Conservation (phyloP, 2,797 vertebrate species). For the Enteromius mattozi region DNA sequence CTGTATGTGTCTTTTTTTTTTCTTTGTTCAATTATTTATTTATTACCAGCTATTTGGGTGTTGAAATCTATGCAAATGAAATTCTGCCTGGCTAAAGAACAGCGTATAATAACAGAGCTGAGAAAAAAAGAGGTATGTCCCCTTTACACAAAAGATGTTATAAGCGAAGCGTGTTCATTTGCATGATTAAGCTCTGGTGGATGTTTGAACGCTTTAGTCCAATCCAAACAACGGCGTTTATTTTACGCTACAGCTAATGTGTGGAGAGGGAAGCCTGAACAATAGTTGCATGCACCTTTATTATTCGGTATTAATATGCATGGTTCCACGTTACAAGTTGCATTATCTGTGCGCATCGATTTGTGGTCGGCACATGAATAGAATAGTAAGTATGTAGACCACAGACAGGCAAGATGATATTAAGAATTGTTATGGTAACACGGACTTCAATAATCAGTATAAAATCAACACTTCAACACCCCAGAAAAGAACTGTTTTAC, state of each 20-base stretch:
- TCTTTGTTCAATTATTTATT: conserved; percentile 27
- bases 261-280: not conserved
- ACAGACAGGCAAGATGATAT: not conserved
- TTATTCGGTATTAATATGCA: conserved; percentile 27
- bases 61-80: conserved; percentile 59
- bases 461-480: not conserved
- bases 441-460: not conserved
- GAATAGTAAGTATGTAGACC: conserved; percentile 12
- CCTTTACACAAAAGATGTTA: conserved; percentile 45
- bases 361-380: conserved; percentile 31
- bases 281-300: conserved; percentile 13
- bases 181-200: conserved; percentile 50
- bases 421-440: not conserved
- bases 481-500: not conserved
- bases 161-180: conserved; percentile 54
- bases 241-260: conserved; percentile 28
- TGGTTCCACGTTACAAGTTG: conserved; percentile 16
- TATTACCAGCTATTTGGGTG: conserved; percentile 18
- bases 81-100: conserved; percentile 36
- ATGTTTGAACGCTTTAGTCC: conserved; percentile 45
- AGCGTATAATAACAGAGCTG: conserved; percentile 39
- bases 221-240: conserved; percentile 25
- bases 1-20: conserved; percentile 2
- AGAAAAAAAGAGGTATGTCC: conserved; percentile 35
- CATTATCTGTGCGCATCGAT: conserved; percentile 35